Base-by-base conservation (phyloP, 2,888 invertebrate genomes). In the Dryococelus australis region DNA sequence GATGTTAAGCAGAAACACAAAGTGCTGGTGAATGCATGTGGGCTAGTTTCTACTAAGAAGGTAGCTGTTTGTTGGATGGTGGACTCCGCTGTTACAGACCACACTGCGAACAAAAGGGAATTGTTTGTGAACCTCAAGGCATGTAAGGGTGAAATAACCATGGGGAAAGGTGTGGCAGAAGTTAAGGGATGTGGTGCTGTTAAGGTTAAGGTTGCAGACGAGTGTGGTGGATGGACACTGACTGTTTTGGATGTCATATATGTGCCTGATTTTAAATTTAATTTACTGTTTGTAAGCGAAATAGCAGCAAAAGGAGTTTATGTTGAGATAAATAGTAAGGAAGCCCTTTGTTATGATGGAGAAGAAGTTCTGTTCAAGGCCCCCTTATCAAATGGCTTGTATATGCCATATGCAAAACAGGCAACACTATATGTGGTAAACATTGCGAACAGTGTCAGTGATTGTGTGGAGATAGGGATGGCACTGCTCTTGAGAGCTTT, bases 181-280 rank as follows among this genome's bases (percentile, higher is more conserved):
- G 65, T 65, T 16, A 24, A 65, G 16, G 65, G 65, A 20, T 20
- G 24, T 65, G 65, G 65, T 65, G 16, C 20, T 5, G 65, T 65
- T 65, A 6, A 65, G 65, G 24, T 65, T 65, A 65, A 65, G 16
- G 16, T 65, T 16, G 16, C 65, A 65, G 65, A 65, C 16, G 13
- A 65, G 24, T 65, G 65, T 65, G 65, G 65, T 9, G 65, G 65
- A 5, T 65, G 65, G 65, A 65, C 65, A 65, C 16, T 20, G 24
- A 65, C 65, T 6, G 8, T 65, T 12, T 65, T 16, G 16, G 65
- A 65, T 65, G 65, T 20, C 16, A 12, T 65, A 24, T 65, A 20
- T 65, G 65, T 65, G 65, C 65, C 65, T 65, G 65, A 65, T 24
- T n/a, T n/a, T n/a, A n/a, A n/a, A n/a, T n/a, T n/a, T n/a, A n/a